Evolutionary conservation across 2,888 invertebrate genomes (phyloP).

Genomic region (Drosophila peninsularis): DNA sequence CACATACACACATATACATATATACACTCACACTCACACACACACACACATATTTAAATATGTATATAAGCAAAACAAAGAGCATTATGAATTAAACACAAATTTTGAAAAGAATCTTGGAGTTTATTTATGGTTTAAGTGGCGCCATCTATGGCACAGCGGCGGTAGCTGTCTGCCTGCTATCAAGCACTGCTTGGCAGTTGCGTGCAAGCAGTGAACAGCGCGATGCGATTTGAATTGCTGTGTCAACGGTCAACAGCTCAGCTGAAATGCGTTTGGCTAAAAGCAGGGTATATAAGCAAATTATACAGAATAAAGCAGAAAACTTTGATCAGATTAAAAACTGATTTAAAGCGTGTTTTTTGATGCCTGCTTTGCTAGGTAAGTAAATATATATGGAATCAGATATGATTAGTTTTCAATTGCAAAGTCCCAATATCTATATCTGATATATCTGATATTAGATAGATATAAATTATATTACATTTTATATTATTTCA

Average conservation of each 20-base stretch:
- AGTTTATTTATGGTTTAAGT: not conserved
- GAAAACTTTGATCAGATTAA: not conserved
- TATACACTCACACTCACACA: conserved; percentile 2
- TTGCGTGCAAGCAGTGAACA: conserved; percentile 35
- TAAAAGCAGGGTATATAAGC: not conserved
- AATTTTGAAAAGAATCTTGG: conserved; percentile 62
- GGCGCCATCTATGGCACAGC: conserved; percentile 33
- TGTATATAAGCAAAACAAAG: conserved; percentile 65
- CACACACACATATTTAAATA: conserved; percentile 38
- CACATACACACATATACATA: conserved; percentile 4
- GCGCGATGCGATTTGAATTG: not conserved
- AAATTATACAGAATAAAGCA: rapidly evolving
- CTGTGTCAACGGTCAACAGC: not conserved
- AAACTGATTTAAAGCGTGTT: not conserved
- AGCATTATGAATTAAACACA: conserved; percentile 73
- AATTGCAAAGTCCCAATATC: no score
- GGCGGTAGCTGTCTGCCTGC: no score
- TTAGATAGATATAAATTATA: no score
- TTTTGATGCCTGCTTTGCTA: not conserved
- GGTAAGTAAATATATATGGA: conserved; percentile 2
- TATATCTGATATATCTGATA: no score
- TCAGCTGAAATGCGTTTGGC: not conserved
- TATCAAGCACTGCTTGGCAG: no score
- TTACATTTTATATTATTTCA: no score
- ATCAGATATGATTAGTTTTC: no score